Evolutionary conservation across 2,888 invertebrate species (phyloP), one percentile per base, ranked within the genome.

Genomic region (Macrophya alboannulata): DNA sequence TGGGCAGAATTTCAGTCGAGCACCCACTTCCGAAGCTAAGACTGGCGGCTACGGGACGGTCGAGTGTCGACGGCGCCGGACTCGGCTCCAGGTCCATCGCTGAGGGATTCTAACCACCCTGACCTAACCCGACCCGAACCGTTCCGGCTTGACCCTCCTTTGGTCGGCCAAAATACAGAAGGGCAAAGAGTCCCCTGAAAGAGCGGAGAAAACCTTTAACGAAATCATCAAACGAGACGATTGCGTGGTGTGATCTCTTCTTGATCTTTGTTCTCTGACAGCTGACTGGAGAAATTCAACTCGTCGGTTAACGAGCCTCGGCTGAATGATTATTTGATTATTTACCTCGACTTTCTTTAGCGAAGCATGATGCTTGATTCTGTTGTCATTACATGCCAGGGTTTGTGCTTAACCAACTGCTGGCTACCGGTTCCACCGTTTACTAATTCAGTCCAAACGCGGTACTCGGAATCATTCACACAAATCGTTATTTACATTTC

Each of bases 401-500:
- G 31, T 84, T 17, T 51, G 31, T 37, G 59, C 43, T 62, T 43
- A 21, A 81, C 10, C 10, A 43, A 43, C 77, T 51, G 25, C 48
- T 1, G 45, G 31, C 48, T 77, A 77, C 37, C 40, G 21, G 40
- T 62, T 40, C 21, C 15, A 4, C 21, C 21, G 40, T 43, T 43
- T 62, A 40, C 55, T 43, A 68, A 31, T 55, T 31, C 31, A 76
- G 74, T 31, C 48, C 31, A 68, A 21, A 72, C n/a, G 21, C 45
- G 6, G 15, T 85, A 85, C 85, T 68, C 9, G 85, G 85, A 85
- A 85, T 85, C 85, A 85, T 79, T 85, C 45, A 79, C 79, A 81
- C 85, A 79, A 85, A 81, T 65, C 65, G 77, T 85, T 85, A 85
- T 85, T 85, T 81, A 85, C 79, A 51, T 85, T 45, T 65, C 79